Percentiles rank a stretch among this genome's conserved stretches.
phyloP scores from a whole-genome alignment of 2,888 invertebrate species.

The Steinernema scapterisci region DNA sequence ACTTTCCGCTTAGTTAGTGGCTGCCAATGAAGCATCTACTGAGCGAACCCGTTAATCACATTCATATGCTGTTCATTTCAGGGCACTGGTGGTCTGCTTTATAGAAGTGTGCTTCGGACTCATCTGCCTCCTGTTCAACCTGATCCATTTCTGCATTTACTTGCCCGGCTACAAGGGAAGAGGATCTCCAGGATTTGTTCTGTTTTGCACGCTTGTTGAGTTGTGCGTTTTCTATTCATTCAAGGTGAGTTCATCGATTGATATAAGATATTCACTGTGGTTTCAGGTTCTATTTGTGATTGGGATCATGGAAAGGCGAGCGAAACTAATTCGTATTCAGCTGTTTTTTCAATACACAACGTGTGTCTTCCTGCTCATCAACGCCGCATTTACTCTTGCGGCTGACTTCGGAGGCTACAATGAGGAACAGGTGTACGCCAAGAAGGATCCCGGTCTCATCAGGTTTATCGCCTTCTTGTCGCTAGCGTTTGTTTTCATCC shows the following conservation, averaged over 20 bases:
- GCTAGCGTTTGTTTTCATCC: constrained; percentile 63
- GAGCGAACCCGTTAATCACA: too few species aligned
- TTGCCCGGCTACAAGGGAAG: constrained; percentile 52
- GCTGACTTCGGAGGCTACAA: constrained; percentile 67
- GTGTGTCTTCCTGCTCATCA: constrained; percentile 65
- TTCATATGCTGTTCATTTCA: too few species aligned
- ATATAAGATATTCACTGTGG: neutral
- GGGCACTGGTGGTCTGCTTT: constrained; percentile 63
- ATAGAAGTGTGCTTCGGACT: constrained; percentile 20
- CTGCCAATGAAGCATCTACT: too few species aligned
- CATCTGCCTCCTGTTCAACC: constrained; percentile 23
- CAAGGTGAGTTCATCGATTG: constrained; percentile 49
- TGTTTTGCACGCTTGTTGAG: constrained; percentile 59
- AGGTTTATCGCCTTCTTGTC: constrained; percentile 64
- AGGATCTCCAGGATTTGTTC: constrained; percentile 55
- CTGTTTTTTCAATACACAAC: constrained; percentile 65
- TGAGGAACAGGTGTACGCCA: constrained; percentile 51
- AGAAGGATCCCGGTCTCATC: constrained; percentile 61
- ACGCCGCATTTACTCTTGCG: constrained; percentile 64
- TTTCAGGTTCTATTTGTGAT: constrained; percentile 63
- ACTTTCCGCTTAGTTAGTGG: too few species aligned
- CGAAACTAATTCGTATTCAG: constrained; percentile 59
- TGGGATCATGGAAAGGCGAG: constrained; percentile 57
- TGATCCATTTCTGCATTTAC: constrained; percentile 60
- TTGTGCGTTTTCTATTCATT: constrained; percentile 63